Evolutionary conservation across 2,797 vertebrate species (phyloP).

Genomic region (Sebastes taczanowskii): DNA sequence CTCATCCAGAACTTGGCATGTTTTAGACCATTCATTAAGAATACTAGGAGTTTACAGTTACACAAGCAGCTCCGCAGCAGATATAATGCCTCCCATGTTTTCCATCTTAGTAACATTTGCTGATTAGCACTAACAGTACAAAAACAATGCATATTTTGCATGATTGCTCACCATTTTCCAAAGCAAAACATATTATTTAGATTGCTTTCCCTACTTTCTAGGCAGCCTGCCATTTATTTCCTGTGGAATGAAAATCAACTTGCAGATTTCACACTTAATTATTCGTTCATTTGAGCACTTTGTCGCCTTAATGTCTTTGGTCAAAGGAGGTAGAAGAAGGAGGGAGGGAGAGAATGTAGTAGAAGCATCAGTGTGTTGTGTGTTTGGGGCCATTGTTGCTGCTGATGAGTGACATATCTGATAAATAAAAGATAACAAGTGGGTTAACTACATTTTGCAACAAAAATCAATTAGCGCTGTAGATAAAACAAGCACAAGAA

Average conservation of each 20-base stretch:
- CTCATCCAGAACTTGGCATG: too few species aligned
- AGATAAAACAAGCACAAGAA: conserved; percentile 31
- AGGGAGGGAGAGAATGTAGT: background rate
- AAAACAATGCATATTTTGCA: background rate
- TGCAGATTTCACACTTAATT: background rate
- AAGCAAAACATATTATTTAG: background rate
- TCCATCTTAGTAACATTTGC: background rate
- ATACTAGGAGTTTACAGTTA: background rate
- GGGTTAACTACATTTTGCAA: conserved; percentile 36
- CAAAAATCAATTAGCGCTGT: conserved; percentile 17
- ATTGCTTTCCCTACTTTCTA: background rate
- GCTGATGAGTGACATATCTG: conserved; percentile 28
- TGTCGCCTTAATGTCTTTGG: background rate
- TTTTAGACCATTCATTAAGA: background rate
- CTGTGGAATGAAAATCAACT: too few species aligned
- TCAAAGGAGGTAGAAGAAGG: background rate
- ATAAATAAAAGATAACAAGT: conserved; percentile 37
- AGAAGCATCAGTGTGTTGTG: background rate
- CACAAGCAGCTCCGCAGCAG: background rate
- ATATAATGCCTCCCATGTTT: background rate
- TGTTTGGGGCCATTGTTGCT: background rate
- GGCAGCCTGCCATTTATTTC: background rate
- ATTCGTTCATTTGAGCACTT: background rate
- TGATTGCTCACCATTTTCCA: background rate
- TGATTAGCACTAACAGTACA: background rate